Percentiles rank a stretch among this genome's conserved stretches.
These are phyloP conservation scores for Halichoerus grypus DNA, from an alignment of 2,113 vertebrate species.

Conservation along the genomic window DNA sequence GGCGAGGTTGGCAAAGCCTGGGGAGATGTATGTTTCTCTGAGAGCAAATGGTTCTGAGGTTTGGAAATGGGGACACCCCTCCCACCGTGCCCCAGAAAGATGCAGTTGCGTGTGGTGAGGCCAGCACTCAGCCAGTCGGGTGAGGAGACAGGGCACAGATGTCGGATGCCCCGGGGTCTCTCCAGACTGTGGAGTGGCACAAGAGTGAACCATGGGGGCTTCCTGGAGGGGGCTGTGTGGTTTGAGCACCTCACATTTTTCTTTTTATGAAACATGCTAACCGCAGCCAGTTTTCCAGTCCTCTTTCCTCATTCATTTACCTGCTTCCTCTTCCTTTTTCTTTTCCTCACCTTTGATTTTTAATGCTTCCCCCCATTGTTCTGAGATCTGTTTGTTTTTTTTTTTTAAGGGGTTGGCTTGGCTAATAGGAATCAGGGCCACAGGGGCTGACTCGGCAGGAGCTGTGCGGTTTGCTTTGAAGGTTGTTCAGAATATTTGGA, in stretches of 20 bases:
- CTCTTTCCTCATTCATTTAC: neutral
- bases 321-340: slow-evolving; percentile 58
- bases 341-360: slow-evolving; percentile 59
- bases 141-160: neutral
- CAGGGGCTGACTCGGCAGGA: neutral
- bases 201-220: neutral
- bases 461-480: slow-evolving; percentile 70
- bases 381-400: slow-evolving; percentile 45
- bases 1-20: slow-evolving; percentile 10
- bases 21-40: slow-evolving; percentile 72
- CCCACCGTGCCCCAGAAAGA: neutral
- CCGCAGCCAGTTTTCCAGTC: neutral
- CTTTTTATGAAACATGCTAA: neutral
- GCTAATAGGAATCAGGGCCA: slow-evolving; percentile 18
- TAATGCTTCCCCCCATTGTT: slow-evolving; percentile 62
- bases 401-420: slow-evolving; percentile 47
- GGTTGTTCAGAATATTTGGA: slow-evolving; percentile 65
- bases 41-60: slow-evolving; percentile 45
- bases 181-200: neutral
- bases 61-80: neutral
- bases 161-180: rapidly evolving
- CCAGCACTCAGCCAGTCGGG: neutral
- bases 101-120: neutral
- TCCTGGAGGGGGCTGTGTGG: neutral
- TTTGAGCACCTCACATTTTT: neutral